Evolutionary conservation across 1,140 invertebrate genomes (phyloP).

Genomic region (Temnothorax curvispinosus): DNA sequence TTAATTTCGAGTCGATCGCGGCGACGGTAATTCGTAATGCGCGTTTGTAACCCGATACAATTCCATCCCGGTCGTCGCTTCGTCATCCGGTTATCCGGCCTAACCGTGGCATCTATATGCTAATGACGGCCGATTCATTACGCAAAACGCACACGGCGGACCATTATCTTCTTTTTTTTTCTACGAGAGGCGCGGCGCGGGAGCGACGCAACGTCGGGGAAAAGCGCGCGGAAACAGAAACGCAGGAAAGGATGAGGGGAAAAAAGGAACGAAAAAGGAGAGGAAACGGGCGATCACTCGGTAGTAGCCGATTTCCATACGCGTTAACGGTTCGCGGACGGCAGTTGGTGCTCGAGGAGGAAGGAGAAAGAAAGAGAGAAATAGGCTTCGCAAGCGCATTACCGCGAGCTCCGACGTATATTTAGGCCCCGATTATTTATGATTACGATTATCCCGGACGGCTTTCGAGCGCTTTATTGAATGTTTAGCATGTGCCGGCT

Average conservation of each 20-base stretch:
- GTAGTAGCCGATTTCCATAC: conserved; percentile 69
- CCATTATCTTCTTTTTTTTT: conserved; percentile 32
- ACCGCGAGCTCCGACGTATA: conserved; percentile 80
- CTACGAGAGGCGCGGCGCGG: conserved; percentile 33
- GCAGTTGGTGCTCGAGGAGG: conserved; percentile 80
- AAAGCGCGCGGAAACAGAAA: conserved; percentile 54
- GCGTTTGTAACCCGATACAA: conserved; percentile 52
- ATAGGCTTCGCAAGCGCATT: conserved; percentile 66
- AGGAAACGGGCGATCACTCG: conserved; percentile 46
- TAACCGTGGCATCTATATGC: conserved; percentile 60
- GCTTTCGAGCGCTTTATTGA: conserved; percentile 83
- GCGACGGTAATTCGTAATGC: conserved; percentile 37
- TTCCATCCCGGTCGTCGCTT: conserved; percentile 48
- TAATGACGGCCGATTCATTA: conserved; percentile 56
- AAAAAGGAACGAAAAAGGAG: conserved; percentile 32
- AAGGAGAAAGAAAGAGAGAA: conserved; percentile 35
- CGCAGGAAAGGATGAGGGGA: conserved; percentile 10
- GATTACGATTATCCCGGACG: conserved; percentile 84
- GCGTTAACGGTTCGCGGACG: conserved; percentile 79
- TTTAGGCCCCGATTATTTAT: conserved; percentile 84
- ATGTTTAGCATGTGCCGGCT: conserved; percentile 84
- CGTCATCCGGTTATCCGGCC: conserved; percentile 48
- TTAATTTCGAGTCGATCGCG: conserved; percentile 33
- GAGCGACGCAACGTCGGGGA: conserved; percentile 28
- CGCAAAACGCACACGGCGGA: conserved; percentile 46